Conservation (phyloP, 2,797 vertebrate species). For the Odontamblyopus lacepedii region DNA sequence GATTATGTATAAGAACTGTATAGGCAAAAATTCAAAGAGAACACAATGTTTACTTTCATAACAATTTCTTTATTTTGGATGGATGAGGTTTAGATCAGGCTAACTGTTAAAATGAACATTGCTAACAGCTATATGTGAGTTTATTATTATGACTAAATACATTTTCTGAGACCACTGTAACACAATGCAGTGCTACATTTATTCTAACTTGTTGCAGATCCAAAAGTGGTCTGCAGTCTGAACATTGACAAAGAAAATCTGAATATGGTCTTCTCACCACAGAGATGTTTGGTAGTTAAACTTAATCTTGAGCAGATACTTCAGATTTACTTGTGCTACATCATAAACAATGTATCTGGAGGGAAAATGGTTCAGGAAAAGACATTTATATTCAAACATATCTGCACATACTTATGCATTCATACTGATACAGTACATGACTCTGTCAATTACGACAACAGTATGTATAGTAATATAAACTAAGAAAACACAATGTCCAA, state of each 20-base stretch:
- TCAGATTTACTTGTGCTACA: constrained; percentile 92
- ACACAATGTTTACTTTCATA: constrained; percentile 5
- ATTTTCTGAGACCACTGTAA: constrained; percentile 40
- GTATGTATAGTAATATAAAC: not conserved
- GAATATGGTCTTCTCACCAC: constrained; percentile 81
- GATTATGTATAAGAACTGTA: not conserved
- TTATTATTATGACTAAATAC: constrained; percentile 55
- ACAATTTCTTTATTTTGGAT: constrained; percentile 52
- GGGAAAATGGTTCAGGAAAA: constrained; percentile 79
- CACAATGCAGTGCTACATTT: constrained; percentile 20
- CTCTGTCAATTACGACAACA: not conserved
- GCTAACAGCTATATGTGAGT: constrained; percentile 40
- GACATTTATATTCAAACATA: not conserved
- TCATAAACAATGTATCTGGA: constrained; percentile 97
- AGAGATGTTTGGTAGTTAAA: constrained; percentile 96
- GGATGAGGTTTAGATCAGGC: constrained; percentile 4
- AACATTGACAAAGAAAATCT: constrained; percentile 19
- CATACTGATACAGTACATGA: not conserved
- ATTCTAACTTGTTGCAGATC: constrained; percentile 36
- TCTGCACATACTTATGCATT: not conserved
- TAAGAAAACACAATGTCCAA: not conserved
- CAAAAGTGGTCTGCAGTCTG: constrained; percentile 37
- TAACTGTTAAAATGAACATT: constrained; percentile 23
- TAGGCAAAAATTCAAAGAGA: not conserved
- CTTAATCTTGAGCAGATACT: constrained; percentile 96